Base-by-base conservation (phyloP, 2,888 invertebrate genomes). In the Acronicta psi region DNA sequence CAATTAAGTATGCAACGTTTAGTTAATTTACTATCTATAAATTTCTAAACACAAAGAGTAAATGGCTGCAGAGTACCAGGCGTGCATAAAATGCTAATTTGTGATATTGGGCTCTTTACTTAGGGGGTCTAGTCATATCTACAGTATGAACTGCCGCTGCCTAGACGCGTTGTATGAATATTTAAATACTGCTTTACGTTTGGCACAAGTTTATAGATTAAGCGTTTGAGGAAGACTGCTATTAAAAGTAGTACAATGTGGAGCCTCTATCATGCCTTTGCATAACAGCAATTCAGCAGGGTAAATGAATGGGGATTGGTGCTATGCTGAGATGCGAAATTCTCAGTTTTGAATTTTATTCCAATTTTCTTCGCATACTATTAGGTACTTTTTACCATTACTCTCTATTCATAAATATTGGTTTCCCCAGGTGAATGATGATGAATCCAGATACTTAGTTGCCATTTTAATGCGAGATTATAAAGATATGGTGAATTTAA, bases 131-230 rank as follows among this genome's bases (percentile, higher is more conserved):
- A 38, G 25, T 57, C 66, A 43, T 50, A 47, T 51, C 59, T 40
- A 43, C 42, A 37, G 49, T 49, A 52, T 31, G 58, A 49, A 50
- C 40, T 46, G 52, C 62, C 59, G 60, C 62, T 65, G 58, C 68
- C 59, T 54, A 62, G 59, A 41, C 53, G 42, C 50, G 43, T 45
- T 57, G 70, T 58, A 62, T 61, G 68, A 71, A 77, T 75, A 74
- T 64, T 71, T 59, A 66, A 71, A 64, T 60, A 41, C 25, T 14
- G 10, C 14, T 47, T 40, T 34, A 37, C 20, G 49, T 14, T 43
- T 52, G 67, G 70, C 43, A 20, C 29, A 66, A 61, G 25, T 29
- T 8, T 57, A 9, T 25, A 29, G 58, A 36, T 20, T 16, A n/a
- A 41, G 66, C 59, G 62, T 42, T 40, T 55, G 44, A 11, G 0